phyloP scores from a whole-genome alignment of 2,888 invertebrate genomes.

The Sarcophaga variegata region DNA sequence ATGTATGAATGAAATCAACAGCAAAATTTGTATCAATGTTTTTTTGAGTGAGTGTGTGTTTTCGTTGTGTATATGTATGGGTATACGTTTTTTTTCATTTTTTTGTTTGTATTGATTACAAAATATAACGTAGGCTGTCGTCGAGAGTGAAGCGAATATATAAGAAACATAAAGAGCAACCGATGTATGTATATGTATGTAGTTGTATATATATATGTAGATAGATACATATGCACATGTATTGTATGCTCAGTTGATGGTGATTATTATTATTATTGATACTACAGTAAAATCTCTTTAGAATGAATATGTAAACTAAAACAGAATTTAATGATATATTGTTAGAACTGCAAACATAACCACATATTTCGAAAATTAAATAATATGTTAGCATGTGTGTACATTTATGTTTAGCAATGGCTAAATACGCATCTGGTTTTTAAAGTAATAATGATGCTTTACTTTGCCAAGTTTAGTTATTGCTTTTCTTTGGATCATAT shows the following conservation, averaged over 20 bases:
- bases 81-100: conserved; percentile 1
- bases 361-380: too few species aligned
- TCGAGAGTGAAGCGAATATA: conserved; percentile 40
- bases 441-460: conserved; percentile 46
- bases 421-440: conserved; percentile 68
- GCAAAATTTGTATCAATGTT: not conserved
- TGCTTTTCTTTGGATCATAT: not conserved
- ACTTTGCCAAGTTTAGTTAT: conserved; percentile 10
- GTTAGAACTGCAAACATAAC: not conserved
- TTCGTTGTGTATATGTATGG: not conserved
- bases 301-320: not conserved
- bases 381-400: conserved; percentile 16
- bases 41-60: not conserved
- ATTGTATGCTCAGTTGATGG: not conserved
- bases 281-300: not conserved
- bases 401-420: conserved; percentile 14
- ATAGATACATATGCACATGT: not conserved
- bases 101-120: conserved; percentile 55
- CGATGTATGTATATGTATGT: not conserved
- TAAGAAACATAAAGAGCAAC: not conserved
- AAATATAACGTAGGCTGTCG: conserved; percentile 54
- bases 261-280: not conserved
- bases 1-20: conserved; percentile 60
- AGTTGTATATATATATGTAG: not conserved
- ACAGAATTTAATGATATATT: conserved; percentile 10